phyloP scores from a whole-genome alignment of 2,888 invertebrate genomes.

The Galerucella nymphaeae region DNA sequence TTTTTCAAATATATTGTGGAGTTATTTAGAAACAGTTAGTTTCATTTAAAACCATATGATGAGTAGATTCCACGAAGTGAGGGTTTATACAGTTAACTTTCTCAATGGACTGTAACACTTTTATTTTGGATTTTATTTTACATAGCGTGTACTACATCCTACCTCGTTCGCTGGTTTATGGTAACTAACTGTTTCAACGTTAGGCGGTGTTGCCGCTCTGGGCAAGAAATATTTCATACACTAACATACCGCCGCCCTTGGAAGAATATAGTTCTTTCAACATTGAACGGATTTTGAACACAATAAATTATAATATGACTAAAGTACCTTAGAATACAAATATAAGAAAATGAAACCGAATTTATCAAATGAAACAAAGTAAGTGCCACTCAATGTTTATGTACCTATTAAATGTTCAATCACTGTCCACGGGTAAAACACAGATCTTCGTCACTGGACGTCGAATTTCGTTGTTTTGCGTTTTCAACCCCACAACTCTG shows the following conservation, averaged over 20 bases:
- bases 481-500: neutral
- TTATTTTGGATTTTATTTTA: too few relatives aligned
- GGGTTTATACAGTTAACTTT: too few relatives aligned
- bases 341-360: neutral
- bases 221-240: neutral
- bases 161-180: too few relatives aligned
- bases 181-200: too few relatives aligned
- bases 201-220: neutral
- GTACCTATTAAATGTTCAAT: neutral
- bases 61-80: too few relatives aligned
- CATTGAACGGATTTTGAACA: neutral
- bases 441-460: slow-evolving; percentile 1
- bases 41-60: too few relatives aligned
- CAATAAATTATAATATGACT: neutral
- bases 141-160: too few relatives aligned
- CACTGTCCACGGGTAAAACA: neutral
- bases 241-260: neutral
- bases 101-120: too few relatives aligned
- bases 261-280: neutral
- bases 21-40: too few relatives aligned
- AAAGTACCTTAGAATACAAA: neutral
- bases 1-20: too few relatives aligned
- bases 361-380: neutral
- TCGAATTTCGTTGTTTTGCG: neutral
- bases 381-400: neutral